These are phyloP conservation scores for Baccha elongata DNA, from an alignment of 2,888 invertebrate genomes.

Conservation along the genomic window DNA sequence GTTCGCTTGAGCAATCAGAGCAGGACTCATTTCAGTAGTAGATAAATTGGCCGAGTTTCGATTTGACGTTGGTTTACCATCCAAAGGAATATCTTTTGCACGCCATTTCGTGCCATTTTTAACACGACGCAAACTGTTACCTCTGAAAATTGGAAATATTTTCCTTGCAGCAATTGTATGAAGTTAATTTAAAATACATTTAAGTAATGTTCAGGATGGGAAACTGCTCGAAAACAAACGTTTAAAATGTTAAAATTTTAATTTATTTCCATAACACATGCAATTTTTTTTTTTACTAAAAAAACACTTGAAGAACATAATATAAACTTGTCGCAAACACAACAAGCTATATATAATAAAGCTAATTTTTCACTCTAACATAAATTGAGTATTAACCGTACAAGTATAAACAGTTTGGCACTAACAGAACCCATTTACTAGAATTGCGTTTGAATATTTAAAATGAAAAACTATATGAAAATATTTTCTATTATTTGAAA, in stretches of 20 bases:
- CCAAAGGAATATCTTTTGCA: slow-evolving; percentile 85
- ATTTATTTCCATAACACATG: slow-evolving; percentile 67
- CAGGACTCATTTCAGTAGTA: slow-evolving; percentile 86
- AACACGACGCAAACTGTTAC: slow-evolving; percentile 85
- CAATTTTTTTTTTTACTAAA: slow-evolving; percentile 34
- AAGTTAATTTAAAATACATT: slow-evolving; percentile 29
- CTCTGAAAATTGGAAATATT: slow-evolving; percentile 78
- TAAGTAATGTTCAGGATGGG: slow-evolving; percentile 16
- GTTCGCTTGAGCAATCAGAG: slow-evolving; percentile 97
- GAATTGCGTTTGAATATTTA: slow-evolving; percentile 10
- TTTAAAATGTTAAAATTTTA: slow-evolving; percentile 41
- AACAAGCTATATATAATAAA: slow-evolving; percentile 41
- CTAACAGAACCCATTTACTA: slow-evolving; percentile 33
- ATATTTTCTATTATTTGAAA: slow-evolving; percentile 13
- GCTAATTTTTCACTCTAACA: slow-evolving; percentile 1
- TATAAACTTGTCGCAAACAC: slow-evolving; percentile 50
- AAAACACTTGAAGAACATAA: slow-evolving; percentile 48
- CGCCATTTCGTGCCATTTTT: slow-evolving; percentile 86
- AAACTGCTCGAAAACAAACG: slow-evolving; percentile 45
- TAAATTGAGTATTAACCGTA: slow-evolving; percentile 25
- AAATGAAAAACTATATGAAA: not conserved
- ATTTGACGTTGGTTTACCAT: slow-evolving; percentile 80
- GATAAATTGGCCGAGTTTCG: slow-evolving; percentile 81
- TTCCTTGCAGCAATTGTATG: slow-evolving; percentile 61
- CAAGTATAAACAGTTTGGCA: slow-evolving; percentile 15